Conservation (phyloP, 2,888 invertebrate species). For the Himalopsyche japonica region DNA sequence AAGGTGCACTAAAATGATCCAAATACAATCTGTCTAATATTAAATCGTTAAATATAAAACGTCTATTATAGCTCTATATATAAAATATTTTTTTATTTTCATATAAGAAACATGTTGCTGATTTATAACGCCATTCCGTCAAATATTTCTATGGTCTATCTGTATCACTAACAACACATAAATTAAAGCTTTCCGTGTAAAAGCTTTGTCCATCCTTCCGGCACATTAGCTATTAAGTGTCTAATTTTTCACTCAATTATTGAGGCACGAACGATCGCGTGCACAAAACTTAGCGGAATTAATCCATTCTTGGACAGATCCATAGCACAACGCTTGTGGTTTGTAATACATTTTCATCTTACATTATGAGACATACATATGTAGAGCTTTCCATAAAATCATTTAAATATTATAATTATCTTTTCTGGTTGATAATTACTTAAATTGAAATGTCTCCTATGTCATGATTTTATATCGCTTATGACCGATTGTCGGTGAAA, state of each 20-base stretch:
- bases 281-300: background rate
- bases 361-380: background rate
- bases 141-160: background rate
- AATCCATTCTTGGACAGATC: background rate
- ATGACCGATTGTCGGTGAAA: no score
- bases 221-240: slow-evolving; percentile 18
- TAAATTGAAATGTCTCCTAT: no score
- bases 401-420: no score
- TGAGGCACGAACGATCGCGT: slow-evolving; percentile 18
- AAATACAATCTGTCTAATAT: no score
- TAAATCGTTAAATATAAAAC: no score
- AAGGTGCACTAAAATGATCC: no score
- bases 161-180: background rate
- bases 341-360: background rate
- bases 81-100: no score
- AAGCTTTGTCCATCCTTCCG: slow-evolving; percentile 15
- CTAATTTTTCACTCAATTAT: background rate
- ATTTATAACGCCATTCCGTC: background rate
- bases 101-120: no score
- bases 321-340: background rate
- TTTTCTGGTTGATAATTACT: no score
- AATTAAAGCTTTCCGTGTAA: background rate
- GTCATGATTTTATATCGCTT: no score
- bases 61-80: no score
- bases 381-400: no score